Conservation (phyloP, 2,888 invertebrate species). For the Horisme vitalbata region DNA sequence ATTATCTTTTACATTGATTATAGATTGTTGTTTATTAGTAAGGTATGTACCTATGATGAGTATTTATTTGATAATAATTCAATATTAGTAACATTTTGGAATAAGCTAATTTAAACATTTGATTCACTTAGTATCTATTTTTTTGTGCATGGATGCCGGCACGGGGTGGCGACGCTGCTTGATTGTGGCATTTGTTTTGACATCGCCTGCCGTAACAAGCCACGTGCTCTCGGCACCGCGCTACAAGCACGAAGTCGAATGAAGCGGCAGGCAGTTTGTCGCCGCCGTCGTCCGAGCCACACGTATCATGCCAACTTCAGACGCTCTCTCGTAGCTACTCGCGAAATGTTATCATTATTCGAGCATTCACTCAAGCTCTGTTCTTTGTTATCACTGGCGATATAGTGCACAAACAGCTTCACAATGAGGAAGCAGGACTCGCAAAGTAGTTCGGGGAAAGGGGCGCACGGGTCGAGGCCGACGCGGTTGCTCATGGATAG, state of each 20-base stretch:
- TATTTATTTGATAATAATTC: no score
- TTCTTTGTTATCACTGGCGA: conserved; percentile 41
- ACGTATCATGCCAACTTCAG: conserved; percentile 42
- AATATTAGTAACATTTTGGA: no score
- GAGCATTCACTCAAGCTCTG: conserved; percentile 38
- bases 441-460: conserved; percentile 53
- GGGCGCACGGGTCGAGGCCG: conserved; percentile 55
- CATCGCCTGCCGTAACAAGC: conserved; percentile 44
- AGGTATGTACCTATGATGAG: no score
- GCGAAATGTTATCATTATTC: conserved; percentile 62
- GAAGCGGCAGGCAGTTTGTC: conserved; percentile 54
- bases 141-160: no score
- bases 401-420: conserved; percentile 44
- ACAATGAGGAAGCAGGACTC: conserved; percentile 66
- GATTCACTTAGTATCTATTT: no score
- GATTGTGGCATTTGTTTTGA: conserved; percentile 52
- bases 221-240: conserved; percentile 56
- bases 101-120: no score
- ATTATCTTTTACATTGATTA: no score
- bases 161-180: conserved; percentile 12
- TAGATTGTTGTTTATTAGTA: no score
- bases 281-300: conserved; percentile 56
- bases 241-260: conserved; percentile 22
- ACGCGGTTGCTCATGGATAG: conserved; percentile 67
- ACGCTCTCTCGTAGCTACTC: conserved; percentile 38